Evolutionary conservation across 2,888 invertebrate genomes (phyloP), one percentile per base, ranked within the genome.

Genomic region (Proisotoma minuta): DNA sequence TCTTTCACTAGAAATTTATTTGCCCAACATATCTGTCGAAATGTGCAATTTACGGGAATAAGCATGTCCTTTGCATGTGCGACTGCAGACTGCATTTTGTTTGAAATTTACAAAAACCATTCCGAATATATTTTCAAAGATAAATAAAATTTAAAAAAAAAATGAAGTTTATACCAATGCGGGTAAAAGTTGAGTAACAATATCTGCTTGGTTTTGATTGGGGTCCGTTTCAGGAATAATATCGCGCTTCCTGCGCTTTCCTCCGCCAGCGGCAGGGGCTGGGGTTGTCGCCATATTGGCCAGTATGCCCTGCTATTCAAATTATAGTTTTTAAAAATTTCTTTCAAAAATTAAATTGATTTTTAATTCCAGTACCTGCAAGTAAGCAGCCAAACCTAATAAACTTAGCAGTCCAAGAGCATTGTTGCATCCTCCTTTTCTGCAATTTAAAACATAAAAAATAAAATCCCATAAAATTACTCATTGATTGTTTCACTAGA

Each of bases 361-460:
- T n/a, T n/a, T n/a, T n/a, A n/a, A n/a, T n/a, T n/a, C n/a, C n/a
- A n/a, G 49, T 59, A 71, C 71, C 67, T 72, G 72, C 8, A 72
- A 60, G 56, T 69, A 72, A 22, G 69, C 66, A 10, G 69, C 66
- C 22, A 72, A 60, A 10, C 72, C 72, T 10, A 72, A 63, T 22
- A 69, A 69, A 2, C 70, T 70, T 5, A 72, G 53, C 8, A 72
- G 61, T 8, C 72, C 72, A 15, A 43, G 20, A 12, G 43, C 43
- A 12, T 43, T 5, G 43, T 43, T 43, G 43, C 43, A 43, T 4
- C 43, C n/a, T n/a, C n/a, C 43, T n/a, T 43, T 43, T 20, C 43
- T 43, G 43, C 15, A 43, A 43, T n/a, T n/a, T n/a, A n/a, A n/a
- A n/a, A n/a, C n/a, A n/a, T n/a, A n/a, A n/a, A n/a, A n/a, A n/a